phyloP scores from a whole-genome alignment of 2,888 invertebrate genomes.

The Plebejus melissa region DNA sequence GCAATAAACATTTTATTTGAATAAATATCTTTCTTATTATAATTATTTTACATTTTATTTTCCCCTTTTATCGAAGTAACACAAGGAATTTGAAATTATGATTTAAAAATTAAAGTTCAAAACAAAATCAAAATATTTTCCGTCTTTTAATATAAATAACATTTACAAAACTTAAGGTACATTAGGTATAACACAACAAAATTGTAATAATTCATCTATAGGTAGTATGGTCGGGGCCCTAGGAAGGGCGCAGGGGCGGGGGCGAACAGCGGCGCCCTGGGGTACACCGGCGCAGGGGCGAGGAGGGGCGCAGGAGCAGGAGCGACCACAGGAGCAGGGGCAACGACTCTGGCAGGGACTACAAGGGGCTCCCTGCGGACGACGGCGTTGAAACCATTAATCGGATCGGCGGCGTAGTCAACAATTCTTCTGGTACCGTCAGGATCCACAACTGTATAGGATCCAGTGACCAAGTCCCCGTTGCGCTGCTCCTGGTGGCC shows the following conservation, averaged over 20 bases:
- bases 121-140: slow-evolving; percentile 39
- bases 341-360: slow-evolving; percentile 47
- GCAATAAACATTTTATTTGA: too few relatives aligned
- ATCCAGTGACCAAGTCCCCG: slow-evolving; percentile 78
- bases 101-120: not conserved
- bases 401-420: slow-evolving; percentile 75
- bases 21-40: too few relatives aligned
- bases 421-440: slow-evolving; percentile 78
- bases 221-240: slow-evolving; percentile 60
- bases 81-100: too few relatives aligned
- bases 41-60: too few relatives aligned
- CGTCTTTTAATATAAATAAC: slow-evolving; percentile 69
- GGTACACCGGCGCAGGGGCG: slow-evolving; percentile 44
- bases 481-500: slow-evolving; percentile 77
- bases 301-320: slow-evolving; percentile 49
- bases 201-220: slow-evolving; percentile 73
- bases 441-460: slow-evolving; percentile 76
- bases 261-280: slow-evolving; percentile 45
- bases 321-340: slow-evolving; percentile 47
- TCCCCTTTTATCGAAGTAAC: too few relatives aligned
- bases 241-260: slow-evolving; percentile 43
- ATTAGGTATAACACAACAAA: slow-evolving; percentile 60
- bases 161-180: slow-evolving; percentile 54
- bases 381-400: slow-evolving; percentile 79
- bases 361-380: slow-evolving; percentile 75